phyloP scores from a whole-genome alignment of 2,797 vertebrate genomes.

The Sebastes goodei region DNA sequence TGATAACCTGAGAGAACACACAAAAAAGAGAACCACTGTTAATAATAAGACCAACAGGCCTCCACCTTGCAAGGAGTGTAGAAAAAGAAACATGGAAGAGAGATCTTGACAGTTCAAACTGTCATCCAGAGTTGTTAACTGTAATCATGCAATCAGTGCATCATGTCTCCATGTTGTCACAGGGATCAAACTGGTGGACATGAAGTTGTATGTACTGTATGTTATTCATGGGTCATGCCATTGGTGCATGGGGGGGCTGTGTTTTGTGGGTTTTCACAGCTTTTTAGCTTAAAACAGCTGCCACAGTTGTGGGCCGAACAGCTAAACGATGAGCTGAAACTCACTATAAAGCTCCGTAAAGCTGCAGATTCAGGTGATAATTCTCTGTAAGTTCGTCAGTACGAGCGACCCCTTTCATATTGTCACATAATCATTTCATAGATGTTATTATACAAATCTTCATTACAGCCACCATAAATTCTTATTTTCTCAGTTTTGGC shows the following conservation, averaged over 20 bases:
- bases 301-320: background rate
- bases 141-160: background rate
- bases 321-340: background rate
- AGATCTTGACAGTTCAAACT: background rate
- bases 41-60: background rate
- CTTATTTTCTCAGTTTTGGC: background rate
- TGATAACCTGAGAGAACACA: constrained; percentile 33
- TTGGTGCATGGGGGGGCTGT: background rate
- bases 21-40: background rate
- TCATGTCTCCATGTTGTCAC: background rate
- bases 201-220: no score
- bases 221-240: background rate
- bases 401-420: no score
- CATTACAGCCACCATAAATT: no score
- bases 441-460: no score
- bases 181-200: background rate
- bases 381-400: background rate
- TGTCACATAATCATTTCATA: no score
- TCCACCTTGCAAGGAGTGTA: background rate
- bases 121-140: background rate
- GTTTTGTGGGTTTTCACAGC: background rate
- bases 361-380: background rate
- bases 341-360: background rate
- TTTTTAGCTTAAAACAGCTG: background rate
- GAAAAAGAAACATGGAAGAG: background rate